These are phyloP conservation scores for Globodera rostochiensis DNA, from an alignment of 1,140 invertebrate genomes.

Conservation along the genomic window DNA sequence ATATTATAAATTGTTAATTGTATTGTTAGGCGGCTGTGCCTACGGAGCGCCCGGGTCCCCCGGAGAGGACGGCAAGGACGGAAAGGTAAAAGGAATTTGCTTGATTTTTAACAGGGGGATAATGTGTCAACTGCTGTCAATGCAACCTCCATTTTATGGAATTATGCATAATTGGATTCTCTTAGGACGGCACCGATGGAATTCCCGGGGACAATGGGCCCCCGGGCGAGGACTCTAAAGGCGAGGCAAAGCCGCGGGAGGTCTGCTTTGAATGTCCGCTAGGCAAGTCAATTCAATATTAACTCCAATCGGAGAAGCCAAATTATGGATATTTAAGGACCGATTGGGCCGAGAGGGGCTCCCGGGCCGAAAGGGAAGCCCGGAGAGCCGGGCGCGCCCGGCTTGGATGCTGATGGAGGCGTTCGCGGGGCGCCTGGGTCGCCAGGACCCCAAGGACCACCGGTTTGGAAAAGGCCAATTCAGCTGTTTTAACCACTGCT, in stretches of 20 bases:
- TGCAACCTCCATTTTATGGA: too few relatives aligned
- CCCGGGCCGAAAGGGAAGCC: conserved; percentile 36
- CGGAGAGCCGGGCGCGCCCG: conserved; percentile 23
- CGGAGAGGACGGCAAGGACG: conserved; percentile 45
- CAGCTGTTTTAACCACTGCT: background rate
- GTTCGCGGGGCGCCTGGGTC: conserved; percentile 10
- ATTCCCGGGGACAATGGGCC: conserved; percentile 40
- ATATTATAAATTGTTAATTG: background rate
- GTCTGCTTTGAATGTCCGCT: conserved; percentile 58
- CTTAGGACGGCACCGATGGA: conserved; percentile 38
- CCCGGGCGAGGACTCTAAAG: conserved; percentile 44
- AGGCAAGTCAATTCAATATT: conserved; percentile 14
- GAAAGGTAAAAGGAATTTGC: conserved; percentile 19
- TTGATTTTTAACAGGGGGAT: background rate
- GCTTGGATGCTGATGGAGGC: conserved; percentile 27
- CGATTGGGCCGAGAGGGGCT: conserved; percentile 42
- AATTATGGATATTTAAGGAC: background rate
- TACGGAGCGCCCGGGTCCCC: conserved; percentile 38
- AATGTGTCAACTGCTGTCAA: background rate
- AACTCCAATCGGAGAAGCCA: too few relatives aligned
- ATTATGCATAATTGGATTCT: background rate
- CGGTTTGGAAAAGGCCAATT: background rate
- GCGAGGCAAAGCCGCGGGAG: conserved; percentile 29
- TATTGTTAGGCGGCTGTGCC: conserved; percentile 36
- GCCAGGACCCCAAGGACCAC: conserved; percentile 20